A percentile compares a stretch with the other conserved stretches of the same genome.
phyloP scores from a whole-genome alignment of 2,888 invertebrate species.

The Eristalinus sepulchralis region DNA sequence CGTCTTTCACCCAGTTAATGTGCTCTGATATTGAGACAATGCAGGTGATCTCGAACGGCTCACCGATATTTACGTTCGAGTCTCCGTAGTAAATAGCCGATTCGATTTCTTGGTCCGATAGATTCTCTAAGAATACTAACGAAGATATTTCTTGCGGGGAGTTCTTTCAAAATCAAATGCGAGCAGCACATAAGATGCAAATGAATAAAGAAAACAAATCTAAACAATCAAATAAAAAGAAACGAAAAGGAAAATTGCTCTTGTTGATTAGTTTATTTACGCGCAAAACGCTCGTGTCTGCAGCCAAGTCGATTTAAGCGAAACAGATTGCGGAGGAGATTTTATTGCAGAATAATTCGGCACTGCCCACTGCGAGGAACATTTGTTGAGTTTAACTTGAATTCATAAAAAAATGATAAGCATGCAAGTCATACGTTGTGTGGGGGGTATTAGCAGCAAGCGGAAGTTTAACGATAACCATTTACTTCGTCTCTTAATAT shows the following conservation, averaged over 20 bases:
- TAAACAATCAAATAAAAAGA: not conserved
- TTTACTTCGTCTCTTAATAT: no score
- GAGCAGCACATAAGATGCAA: not conserved
- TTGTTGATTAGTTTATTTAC: not conserved
- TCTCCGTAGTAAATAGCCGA: conserved; percentile 79
- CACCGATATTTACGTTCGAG: conserved; percentile 78
- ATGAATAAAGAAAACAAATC: conserved; percentile 8
- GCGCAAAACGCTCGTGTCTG: not conserved
- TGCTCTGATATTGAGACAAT: conserved; percentile 79
- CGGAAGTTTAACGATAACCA: no score
- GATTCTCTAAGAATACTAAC: conserved; percentile 73
- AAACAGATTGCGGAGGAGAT: not conserved
- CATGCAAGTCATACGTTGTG: no score
- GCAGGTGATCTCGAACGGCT: conserved; percentile 79
- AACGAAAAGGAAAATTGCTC: not conserved
- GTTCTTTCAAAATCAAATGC: not conserved
- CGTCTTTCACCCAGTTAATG: conserved; percentile 80
- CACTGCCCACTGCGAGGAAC: not conserved
- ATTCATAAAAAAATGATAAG: not conserved
- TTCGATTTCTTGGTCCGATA: conserved; percentile 75
- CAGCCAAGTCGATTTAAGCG: not conserved
- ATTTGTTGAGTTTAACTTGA: not conserved
- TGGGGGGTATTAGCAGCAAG: no score
- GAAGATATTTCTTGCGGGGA: conserved; percentile 1
- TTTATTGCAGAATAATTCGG: not conserved